Evolutionary conservation across 2,113 vertebrate genomes (phyloP).

Genomic region (Oenanthe oenanthe): DNA sequence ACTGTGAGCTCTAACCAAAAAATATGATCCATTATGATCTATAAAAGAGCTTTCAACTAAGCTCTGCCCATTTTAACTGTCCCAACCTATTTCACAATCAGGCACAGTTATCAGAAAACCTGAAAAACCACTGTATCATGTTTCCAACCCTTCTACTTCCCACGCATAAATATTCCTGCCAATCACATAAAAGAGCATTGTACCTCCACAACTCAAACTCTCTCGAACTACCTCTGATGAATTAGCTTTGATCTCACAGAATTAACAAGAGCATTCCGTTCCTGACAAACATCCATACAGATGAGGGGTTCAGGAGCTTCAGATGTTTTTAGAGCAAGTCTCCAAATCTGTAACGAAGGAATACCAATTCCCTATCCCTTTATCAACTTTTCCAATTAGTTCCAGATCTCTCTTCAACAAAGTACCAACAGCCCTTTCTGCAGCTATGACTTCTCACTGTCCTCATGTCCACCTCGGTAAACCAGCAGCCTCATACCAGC

Average conservation of each 20-base stretch:
- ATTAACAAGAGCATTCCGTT: neutral
- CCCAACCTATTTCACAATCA: neutral
- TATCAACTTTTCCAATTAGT: neutral
- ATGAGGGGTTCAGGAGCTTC: neutral
- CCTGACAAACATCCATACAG: neutral
- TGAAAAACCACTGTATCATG: neutral
- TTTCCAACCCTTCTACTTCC: neutral
- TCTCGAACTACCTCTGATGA: neutral
- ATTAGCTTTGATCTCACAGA: neutral
- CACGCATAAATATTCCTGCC: neutral
- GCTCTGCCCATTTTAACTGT: neutral
- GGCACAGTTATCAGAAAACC: neutral
- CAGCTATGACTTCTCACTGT: neutral
- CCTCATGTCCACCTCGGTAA: neutral
- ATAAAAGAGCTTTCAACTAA: neutral
- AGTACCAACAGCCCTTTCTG: neutral
- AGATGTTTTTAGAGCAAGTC: neutral
- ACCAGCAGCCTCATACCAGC: neutral
- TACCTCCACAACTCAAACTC: neutral
- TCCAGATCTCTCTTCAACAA: neutral
- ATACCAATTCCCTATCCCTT: neutral
- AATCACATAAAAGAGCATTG: accelerated
- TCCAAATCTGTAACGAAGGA: neutral
- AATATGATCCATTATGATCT: neutral
- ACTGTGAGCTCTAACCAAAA: neutral